phyloP scores from a whole-genome alignment of 2,797 vertebrate species.

The Anabas testudineus region DNA sequence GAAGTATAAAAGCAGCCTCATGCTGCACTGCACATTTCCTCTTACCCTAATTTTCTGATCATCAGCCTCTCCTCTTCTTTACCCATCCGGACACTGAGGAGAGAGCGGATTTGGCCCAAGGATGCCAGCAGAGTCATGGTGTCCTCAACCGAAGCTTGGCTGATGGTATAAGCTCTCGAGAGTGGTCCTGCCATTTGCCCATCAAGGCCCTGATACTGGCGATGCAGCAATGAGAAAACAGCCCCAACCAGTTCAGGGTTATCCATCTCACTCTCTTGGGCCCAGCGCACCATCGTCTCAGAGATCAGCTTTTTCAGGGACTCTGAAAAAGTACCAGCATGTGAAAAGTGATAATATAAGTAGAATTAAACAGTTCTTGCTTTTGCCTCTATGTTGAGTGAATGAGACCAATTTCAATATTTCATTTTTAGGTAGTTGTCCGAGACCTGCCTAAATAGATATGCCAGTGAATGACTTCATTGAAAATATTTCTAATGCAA shows the following conservation, averaged over 20 bases:
- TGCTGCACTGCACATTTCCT: background rate
- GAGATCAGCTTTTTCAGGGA: constrained; percentile 92
- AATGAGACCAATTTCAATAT: background rate
- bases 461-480: background rate
- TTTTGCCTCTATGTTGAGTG: background rate
- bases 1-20: background rate
- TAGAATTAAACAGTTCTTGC: background rate
- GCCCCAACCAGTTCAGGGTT: constrained; percentile 90
- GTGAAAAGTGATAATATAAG: constrained; percentile 8
- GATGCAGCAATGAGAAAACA: constrained; percentile 91
- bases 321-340: constrained; percentile 74
- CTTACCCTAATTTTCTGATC: constrained; percentile 94
- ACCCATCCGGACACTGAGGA: constrained; percentile 94
- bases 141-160: constrained; percentile 90
- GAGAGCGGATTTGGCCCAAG: constrained; percentile 92
- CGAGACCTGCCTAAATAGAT: background rate
- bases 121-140: constrained; percentile 92
- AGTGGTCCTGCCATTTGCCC: constrained; percentile 86
- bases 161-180: constrained; percentile 92
- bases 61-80: constrained; percentile 95
- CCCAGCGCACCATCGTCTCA: constrained; percentile 92
- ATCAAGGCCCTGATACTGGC: constrained; percentile 91
- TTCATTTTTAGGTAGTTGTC: background rate
- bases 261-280: constrained; percentile 91
- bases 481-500: background rate